These are phyloP conservation scores for Hyposoter dolosus DNA, from an alignment of 2,888 invertebrate genomes.

Conservation along the genomic window DNA sequence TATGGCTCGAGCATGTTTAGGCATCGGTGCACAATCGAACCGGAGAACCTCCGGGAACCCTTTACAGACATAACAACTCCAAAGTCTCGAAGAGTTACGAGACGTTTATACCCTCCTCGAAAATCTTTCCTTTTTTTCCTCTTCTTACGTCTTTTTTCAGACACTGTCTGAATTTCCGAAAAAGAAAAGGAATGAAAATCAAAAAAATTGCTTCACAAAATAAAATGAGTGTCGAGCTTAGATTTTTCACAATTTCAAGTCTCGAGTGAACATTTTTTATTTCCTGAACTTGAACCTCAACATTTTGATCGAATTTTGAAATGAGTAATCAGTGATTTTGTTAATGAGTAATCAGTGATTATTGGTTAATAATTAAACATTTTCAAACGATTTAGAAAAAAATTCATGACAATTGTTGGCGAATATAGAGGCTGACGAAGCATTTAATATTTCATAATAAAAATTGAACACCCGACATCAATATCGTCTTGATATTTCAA, in stretches of 20 bases:
- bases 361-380: neutral
- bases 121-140: constrained; percentile 42
- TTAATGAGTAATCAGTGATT: neutral
- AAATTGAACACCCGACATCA: constrained; percentile 32
- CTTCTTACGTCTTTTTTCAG: constrained; percentile 26
- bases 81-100: constrained; percentile 65
- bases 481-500: constrained; percentile 40
- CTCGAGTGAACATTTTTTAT: neutral
- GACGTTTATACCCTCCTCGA: constrained; percentile 23
- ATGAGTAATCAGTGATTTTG: neutral
- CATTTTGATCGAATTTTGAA: neutral
- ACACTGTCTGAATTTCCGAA: neutral
- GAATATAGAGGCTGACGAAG: constrained; percentile 34
- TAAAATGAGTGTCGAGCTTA: no score
- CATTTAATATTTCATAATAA: constrained; percentile 26
- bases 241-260: no score
- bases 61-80: constrained; percentile 79
- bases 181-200: no score
- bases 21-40: constrained; percentile 73
- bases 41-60: constrained; percentile 75
- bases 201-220: no score
- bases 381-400: neutral
- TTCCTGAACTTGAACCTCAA: neutral
- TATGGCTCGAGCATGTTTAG: constrained; percentile 55
- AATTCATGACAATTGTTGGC: neutral